phyloP scores from a whole-genome alignment of 1,140 invertebrate genomes.

The Thaumetopoea pityocampa region DNA sequence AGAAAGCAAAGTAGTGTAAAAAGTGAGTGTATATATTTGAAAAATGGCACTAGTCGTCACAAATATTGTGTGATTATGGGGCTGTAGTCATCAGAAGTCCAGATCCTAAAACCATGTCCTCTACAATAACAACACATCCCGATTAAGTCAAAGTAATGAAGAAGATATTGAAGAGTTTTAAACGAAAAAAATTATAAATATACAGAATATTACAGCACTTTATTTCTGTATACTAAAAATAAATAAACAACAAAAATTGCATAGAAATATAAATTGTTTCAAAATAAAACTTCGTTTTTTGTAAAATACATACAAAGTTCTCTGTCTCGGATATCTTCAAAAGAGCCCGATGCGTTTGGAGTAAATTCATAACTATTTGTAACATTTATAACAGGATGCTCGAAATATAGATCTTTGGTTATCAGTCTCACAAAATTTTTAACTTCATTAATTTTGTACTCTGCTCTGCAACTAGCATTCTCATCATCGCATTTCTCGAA shows the following conservation, averaged over 20 bases:
- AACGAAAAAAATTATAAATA: too few species aligned
- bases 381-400: conserved; percentile 2
- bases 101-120: too few species aligned
- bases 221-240: background rate
- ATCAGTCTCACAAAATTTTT: conserved; percentile 16
- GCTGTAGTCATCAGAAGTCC: too few species aligned
- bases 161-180: too few species aligned
- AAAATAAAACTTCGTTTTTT: conserved; percentile 2
- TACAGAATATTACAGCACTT: too few species aligned
- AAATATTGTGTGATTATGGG: too few species aligned
- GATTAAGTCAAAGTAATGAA: too few species aligned
- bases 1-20: too few species aligned
- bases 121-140: too few species aligned
- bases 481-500: conserved; percentile 17
- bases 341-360: conserved; percentile 15
- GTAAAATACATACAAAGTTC: conserved; percentile 30
- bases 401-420: conserved; percentile 15
- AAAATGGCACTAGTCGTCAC: too few species aligned
- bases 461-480: conserved; percentile 12
- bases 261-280: background rate
- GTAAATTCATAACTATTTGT: background rate
- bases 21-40: too few species aligned
- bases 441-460: conserved; percentile 16
- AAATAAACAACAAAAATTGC: background rate
- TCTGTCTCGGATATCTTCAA: conserved; percentile 28